Percentiles rank a stretch among this genome's conserved stretches.
phyloP scores from a whole-genome alignment of 2,888 invertebrate genomes.

The Drosophila melanocephala region DNA sequence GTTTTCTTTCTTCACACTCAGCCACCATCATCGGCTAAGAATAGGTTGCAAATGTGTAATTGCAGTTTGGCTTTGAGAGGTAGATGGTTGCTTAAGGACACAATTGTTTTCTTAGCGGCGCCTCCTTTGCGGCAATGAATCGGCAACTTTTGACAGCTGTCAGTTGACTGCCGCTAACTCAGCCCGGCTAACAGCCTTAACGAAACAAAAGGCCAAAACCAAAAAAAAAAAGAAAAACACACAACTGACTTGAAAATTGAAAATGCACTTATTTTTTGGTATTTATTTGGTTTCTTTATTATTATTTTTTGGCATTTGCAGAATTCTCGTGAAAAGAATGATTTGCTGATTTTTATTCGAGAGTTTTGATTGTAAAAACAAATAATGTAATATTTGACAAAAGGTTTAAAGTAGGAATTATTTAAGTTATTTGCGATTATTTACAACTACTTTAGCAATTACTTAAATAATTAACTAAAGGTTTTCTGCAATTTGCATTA shows the following conservation, averaged over 20 bases:
- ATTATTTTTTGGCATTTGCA: conserved; percentile 20
- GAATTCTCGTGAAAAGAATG: conserved; percentile 31
- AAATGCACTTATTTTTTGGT: conserved; percentile 46
- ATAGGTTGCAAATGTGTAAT: conserved; percentile 64
- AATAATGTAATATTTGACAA: background rate
- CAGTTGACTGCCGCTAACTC: conserved; percentile 5
- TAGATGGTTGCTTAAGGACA: conserved; percentile 44
- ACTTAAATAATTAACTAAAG: background rate
- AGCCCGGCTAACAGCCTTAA: background rate
- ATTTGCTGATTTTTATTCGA: conserved; percentile 20
- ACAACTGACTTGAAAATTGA: conserved; percentile 33
- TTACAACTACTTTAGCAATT: background rate
- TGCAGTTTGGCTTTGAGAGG: conserved; percentile 43
- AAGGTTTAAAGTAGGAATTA: background rate
- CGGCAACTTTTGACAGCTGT: conserved; percentile 46
- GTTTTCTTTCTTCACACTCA: background rate
- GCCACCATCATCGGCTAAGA: background rate
- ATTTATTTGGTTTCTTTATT: conserved; percentile 1
- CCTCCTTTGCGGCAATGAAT: conserved; percentile 56
- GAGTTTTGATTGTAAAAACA: background rate
- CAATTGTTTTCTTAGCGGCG: conserved; percentile 69
- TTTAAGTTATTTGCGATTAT: background rate
- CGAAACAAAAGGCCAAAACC: conserved; percentile 25
- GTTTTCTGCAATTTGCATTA: fast-evolving
- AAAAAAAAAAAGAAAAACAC: background rate